These are phyloP conservation scores for Aspiorhynchus laticeps DNA, from an alignment of 2,113 vertebrate genomes.

Conservation along the genomic window DNA sequence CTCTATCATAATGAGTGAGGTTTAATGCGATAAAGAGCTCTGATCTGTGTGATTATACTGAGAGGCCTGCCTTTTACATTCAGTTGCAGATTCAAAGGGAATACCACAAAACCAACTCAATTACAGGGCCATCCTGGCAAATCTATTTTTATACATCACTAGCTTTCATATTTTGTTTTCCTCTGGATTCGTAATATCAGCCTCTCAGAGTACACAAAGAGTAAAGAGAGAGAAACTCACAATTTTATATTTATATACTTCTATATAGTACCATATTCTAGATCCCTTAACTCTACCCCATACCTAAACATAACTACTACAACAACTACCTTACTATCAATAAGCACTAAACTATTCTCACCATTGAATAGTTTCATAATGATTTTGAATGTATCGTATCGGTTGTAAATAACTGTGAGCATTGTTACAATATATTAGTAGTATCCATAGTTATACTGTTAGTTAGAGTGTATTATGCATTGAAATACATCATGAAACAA, in stretches of 20 bases:
- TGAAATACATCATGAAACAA: not conserved
- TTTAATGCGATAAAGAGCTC: conserved; percentile 53
- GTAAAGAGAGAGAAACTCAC: not conserved
- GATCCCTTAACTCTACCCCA: too few relatives aligned
- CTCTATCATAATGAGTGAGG: conserved; percentile 59
- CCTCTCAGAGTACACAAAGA: not conserved
- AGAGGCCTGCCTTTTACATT: conserved; percentile 41
- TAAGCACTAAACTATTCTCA: too few relatives aligned
- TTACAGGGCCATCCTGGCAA: conserved; percentile 34
- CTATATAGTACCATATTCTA: not conserved
- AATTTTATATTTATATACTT: not conserved
- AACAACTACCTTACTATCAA: too few relatives aligned
- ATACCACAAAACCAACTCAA: not conserved
- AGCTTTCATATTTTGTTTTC: not conserved
- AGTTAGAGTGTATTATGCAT: too few relatives aligned
- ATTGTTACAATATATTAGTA: not conserved
- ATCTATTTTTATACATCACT: conserved; percentile 26
- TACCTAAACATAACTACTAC: too few relatives aligned
- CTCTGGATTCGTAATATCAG: conserved; percentile 11
- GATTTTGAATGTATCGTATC: too few relatives aligned
- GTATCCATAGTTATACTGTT: too few relatives aligned
- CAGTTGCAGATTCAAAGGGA: conserved; percentile 28
- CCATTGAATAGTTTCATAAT: too few relatives aligned
- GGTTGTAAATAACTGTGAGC: not conserved
- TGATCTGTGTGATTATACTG: conserved; percentile 51